Evolutionary conservation across 2,888 invertebrate genomes (phyloP).

Genomic region (Belgica antarctica): DNA sequence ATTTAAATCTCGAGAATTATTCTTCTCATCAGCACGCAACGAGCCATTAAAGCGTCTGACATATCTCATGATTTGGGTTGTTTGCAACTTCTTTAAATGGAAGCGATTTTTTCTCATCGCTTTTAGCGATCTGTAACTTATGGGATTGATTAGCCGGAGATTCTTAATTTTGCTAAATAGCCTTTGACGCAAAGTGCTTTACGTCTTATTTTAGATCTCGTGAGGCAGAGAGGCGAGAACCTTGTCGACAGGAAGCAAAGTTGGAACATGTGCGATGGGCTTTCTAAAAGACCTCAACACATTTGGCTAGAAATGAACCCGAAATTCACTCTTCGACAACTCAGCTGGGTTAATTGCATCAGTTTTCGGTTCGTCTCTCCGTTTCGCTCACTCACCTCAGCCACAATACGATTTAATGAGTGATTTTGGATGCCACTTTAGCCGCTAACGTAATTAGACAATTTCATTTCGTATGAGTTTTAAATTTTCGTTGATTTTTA

Average conservation of each 20-base stretch:
- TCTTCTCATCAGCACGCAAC: constrained; percentile 7
- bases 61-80: neutral
- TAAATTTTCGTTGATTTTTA: neutral
- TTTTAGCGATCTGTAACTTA: neutral
- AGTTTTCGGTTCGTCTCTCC: no score
- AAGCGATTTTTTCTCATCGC: neutral
- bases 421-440: neutral
- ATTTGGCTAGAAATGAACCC: neutral
- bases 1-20: constrained; percentile 15
- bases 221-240: neutral
- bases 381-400: no score
- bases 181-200: neutral
- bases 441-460: neutral
- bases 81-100: neutral
- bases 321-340: neutral
- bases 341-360: neutral
- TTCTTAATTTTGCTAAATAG: neutral
- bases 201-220: neutral
- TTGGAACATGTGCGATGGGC: neutral
- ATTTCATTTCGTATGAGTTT: neutral
- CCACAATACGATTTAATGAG: neutral
- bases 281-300: no score
- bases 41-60: neutral
- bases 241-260: constrained; percentile 2
- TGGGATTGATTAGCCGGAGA: neutral